Evolutionary conservation across 2,113 vertebrate genomes (phyloP), one percentile per base, ranked within the genome.

Genomic region (Hepsetus odoe): DNA sequence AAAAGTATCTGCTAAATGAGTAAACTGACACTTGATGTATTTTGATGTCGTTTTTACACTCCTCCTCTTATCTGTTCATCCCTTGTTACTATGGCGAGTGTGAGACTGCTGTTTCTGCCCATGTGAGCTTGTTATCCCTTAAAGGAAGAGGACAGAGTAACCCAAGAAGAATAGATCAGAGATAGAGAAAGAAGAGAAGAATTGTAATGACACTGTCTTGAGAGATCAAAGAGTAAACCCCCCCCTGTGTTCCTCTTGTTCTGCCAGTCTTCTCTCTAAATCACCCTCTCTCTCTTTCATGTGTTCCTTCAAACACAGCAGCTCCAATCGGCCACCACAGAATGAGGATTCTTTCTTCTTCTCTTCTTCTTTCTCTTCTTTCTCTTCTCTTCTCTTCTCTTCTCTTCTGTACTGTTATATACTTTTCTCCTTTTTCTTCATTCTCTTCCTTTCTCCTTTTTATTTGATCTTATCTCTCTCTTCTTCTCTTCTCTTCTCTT

Each of bases 201-300:
- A 49, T 2, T 18, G 18, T 49, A 74, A 51, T 83, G 78, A 55
- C 72, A 46, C 74, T 68, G 64, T 77, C 70, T 53, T 11, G 22
- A 18, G 62, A 77, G 77, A 82, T 85, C 77, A 85, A 85, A 85
- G 83, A 8, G 42, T 59, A 49, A 20, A n/a, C 26, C 42, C 24
- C 61, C 49, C 33, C 20, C 42, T 44, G 42, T 14, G 20, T 49
- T 59, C 49, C 40, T 78, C 49, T 9, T 5, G 33, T 40, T 58
- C 53, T 74, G 35, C 56, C 75, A 42, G 40, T 65, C 35, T 79
- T 79, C 69, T 59, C 71, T 83, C 66, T 42, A 76, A 80, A 80
- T 79, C 65, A 74, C 76, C n/a, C 4, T 62, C 64, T 73, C 77
- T 74, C 33, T 74, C 24, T 28, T 79, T 81, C 79, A 79, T 81